Base-by-base conservation (phyloP, 2,797 vertebrate species). In the Strix occidentalis region DNA sequence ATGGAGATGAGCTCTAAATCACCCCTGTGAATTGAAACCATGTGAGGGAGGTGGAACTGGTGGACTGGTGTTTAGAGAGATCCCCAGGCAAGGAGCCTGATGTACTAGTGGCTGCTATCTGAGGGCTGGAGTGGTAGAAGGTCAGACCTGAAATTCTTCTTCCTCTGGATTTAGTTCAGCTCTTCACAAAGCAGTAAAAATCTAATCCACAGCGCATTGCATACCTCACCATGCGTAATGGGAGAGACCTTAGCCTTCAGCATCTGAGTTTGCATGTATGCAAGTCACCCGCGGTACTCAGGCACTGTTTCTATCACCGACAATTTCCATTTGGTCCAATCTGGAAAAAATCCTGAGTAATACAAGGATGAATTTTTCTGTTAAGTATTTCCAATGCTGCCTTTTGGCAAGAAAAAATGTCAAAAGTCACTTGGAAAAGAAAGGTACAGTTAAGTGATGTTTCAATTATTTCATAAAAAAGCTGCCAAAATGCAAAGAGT, bases 341-440 rank as follows among this genome's bases (percentile, higher is more conserved):
- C 94, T 96, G 97, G 96, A 97, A 97, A 97, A 96, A 89, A 94
- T 83, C 77, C 66, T 88, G 94, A 97, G 94, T 96, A 97, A 97
- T 68, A 93, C 28, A 31, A 89, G 61, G 81, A 66, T 89, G 90
- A 97, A 93, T 93, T 81, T 93, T 95, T 95, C 94, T 95, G 74
- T 96, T 95, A 97, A 97, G 31, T 94, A 79, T 98, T 98, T 98
- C 97, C 98, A 97, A 80, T 2, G 16, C 63, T 96, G 48, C n/a
- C 65, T 87, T 92, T 93, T 74, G 84, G 94, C 94, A 96, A 93
- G 87, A 93, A 94, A 95, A 83, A 95, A 95, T 65, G 75, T 93
- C 85, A 93, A 23, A 96, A 94, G 91, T 84, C 87, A 94, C 82
- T 97, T 96, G 95, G 97, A 97, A 97, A 97, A 86, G 66, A 91